Evolutionary conservation across 2,888 invertebrate species (phyloP).

Genomic region (Machimus atricapillus): DNA sequence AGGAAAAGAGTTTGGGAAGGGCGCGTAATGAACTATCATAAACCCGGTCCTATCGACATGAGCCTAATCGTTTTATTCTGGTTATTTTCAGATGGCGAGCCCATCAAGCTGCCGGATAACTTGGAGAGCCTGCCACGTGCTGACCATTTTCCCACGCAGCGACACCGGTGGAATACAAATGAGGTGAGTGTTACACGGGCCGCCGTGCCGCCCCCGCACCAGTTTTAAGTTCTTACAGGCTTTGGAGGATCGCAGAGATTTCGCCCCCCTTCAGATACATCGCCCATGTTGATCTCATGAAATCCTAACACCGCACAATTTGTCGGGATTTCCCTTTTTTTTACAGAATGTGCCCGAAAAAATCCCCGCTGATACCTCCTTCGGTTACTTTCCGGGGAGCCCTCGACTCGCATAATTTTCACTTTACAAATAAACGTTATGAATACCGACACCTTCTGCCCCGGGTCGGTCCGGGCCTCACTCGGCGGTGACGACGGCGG

Average conservation of each 20-base stretch:
- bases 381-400: constrained; percentile 4
- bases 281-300: constrained; percentile 3
- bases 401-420: constrained; percentile 42
- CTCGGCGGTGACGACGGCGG: neutral
- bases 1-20: neutral
- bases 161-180: constrained; percentile 99
- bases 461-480: neutral
- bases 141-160: constrained; percentile 91
- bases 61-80: constrained; percentile 45
- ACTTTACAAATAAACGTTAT: constrained; percentile 48
- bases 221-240: constrained; percentile 8
- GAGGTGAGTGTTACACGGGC: constrained; percentile 74
- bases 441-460: constrained; percentile 40
- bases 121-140: constrained; percentile 93
- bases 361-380: constrained; percentile 14
- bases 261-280: neutral
- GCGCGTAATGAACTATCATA: neutral
- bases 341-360: constrained; percentile 6
- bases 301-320: constrained; percentile 29
- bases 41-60: neutral
- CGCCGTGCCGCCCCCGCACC: neutral
- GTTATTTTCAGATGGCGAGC: constrained; percentile 79
- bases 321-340: constrained; percentile 19
- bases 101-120: constrained; percentile 93
- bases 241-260: constrained; percentile 6